Evolutionary conservation across 1,140 invertebrate genomes (phyloP), one percentile per base, ranked within the genome.

Genomic region (Heliothis virescens): DNA sequence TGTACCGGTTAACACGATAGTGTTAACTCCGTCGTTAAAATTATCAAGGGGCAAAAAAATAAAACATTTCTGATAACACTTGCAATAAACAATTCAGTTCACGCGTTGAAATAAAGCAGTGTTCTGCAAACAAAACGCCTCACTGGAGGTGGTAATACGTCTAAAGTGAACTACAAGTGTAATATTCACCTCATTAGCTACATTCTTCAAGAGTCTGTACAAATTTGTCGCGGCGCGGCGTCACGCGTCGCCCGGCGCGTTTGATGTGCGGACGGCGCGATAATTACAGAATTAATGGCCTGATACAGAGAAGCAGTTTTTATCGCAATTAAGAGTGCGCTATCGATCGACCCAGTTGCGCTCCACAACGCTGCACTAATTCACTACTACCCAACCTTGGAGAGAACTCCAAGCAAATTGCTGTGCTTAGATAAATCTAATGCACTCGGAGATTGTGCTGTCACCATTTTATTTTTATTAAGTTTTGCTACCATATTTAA

Each of bases 261-360:
- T 92, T 91, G 89, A 91, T 90, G 83, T 87, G 83, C 78, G 77
- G 79, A 82, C 83, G 71, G 80, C 81, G 85, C 81, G 89, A 90
- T 93, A 91, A 92, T 91, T 91, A 89, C 83, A 83, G 86, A 87
- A 89, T 89, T 91, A 88, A 90, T 85, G 87, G 87, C 84, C 85
- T 86, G 83, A 89, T 91, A 89, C 84, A 79, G 79, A 78, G 84
- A 87, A 85, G 85, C 81, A 84, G 85, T 91, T 90, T 90, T 92
- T 91, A 91, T 93, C 88, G 82, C 86, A 85, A 90, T 90, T 87
- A 89, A 87, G 83, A 87, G 72, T 85, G 83, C 86, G 83, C 86
- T 89, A 88, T 89, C 86, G 83, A 85, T 83, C 86, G 85, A 87
- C 87, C 84, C 74, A 89, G 79, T 90, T 90, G 79, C 73, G 83